Conservation (phyloP, 2,113 vertebrate species). For the Tenebrosternarchus preto region DNA sequence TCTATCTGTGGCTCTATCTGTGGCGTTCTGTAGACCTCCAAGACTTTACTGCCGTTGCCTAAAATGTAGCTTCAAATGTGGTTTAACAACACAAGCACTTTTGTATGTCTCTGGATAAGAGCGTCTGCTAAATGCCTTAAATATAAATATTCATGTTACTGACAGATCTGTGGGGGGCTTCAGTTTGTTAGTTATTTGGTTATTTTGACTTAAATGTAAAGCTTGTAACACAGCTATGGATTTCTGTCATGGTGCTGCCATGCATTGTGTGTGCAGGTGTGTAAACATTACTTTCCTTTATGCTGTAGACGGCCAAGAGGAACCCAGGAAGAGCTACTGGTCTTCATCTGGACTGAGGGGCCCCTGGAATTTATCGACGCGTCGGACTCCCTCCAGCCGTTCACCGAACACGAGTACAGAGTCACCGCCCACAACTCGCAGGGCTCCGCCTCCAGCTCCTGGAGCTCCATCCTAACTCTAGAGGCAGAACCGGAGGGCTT, state of each 20-base stretch:
- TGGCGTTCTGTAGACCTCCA: no score
- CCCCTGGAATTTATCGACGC: conserved; percentile 81
- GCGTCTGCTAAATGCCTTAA: no score
- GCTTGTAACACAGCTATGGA: no score
- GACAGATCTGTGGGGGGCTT: background rate
- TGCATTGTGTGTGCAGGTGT: background rate
- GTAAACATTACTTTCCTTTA: background rate
- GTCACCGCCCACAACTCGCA: conserved; percentile 77
- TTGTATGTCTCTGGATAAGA: no score
- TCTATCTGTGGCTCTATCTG: conserved; percentile 17
- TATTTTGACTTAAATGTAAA: background rate
- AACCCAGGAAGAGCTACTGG: conserved; percentile 76
- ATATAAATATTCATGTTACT: no score
- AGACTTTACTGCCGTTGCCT: no score
- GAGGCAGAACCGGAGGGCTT: conserved; percentile 80
- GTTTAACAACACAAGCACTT: no score
- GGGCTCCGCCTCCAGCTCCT: conserved; percentile 79
- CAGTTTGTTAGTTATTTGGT: background rate
- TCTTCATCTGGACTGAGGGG: conserved; percentile 84
- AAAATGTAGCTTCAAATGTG: no score
- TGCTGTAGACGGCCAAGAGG: conserved; percentile 74
- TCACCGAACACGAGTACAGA: conserved; percentile 83
- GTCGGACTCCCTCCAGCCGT: conserved; percentile 74
- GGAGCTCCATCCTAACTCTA: conserved; percentile 77
- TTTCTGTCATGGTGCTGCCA: background rate